Evolutionary conservation across 2,113 vertebrate genomes (phyloP), one percentile per base, ranked within the genome.

Genomic region (Xiphophorus couchianus): DNA sequence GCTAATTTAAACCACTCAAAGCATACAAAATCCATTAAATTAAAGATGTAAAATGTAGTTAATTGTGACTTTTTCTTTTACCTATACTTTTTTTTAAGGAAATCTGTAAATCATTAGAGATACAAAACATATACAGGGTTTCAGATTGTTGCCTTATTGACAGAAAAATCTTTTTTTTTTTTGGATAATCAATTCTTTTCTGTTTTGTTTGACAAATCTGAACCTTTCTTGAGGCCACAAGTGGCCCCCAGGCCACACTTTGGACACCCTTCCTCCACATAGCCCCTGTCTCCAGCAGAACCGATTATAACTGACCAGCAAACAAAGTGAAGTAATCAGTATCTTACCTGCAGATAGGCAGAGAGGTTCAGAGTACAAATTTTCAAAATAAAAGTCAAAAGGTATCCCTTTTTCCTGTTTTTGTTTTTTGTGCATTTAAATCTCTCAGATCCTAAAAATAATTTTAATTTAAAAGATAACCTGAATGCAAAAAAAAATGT

Each of bases 291-390:
- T 85, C 22, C 22, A 9, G 74, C 70, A 58, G 64, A 37, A 51
- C 31, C 39, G 58, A 69, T 82, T 74, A 76, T 75, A 66, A 42
- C 22, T 62, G 48, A 58, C 65, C 84, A 85, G 84, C 71, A 72
- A n/a, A 37, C 51, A 2, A 25, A 9, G 2, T n/a, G 51, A 54
- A 54, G 51, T 54, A 54, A 54, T 54, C 19, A 54, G 22, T 54
- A 54, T 6, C 51, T 54, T 54, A 54, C 51, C 51, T 54, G 22
- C 7, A 25, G 51, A 25, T 5, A 3, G n/a, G 51, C 22, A n/a
- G 51, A 54, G 19, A 54, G 7, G 51, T 54, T 54, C 22, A 54
- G 22, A 54, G 15, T 22, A 22, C 51, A 22, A 1, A 54, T 25
- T 54, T 54, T 54, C 51, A 54, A 25, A 54, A 37, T 37, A 37